Conservation (phyloP, 64 coral and sea anemone genomes). For the Porites australiensis region DNA sequence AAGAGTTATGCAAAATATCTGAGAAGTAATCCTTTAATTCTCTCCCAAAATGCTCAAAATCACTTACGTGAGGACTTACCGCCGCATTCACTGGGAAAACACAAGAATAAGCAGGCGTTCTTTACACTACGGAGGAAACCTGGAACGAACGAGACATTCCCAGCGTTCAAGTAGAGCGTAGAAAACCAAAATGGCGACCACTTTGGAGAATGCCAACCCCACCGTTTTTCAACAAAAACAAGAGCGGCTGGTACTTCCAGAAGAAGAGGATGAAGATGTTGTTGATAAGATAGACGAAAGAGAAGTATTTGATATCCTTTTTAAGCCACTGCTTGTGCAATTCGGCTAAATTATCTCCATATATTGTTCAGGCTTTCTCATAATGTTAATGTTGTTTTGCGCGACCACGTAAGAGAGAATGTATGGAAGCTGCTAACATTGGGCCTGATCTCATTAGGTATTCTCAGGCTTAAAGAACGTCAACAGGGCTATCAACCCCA, state of each 20-base stretch:
- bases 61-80: too few relatives aligned
- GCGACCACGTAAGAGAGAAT: too few relatives aligned
- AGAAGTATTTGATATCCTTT: conserved; percentile 99
- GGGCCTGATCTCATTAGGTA: too few relatives aligned
- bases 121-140: background rate
- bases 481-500: too few relatives aligned
- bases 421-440: too few relatives aligned
- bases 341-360: background rate
- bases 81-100: background rate
- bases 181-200: conserved; percentile 86
- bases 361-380: background rate
- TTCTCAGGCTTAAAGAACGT: too few relatives aligned
- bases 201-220: conserved; percentile 92
- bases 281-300: conserved; percentile 93
- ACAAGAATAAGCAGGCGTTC: background rate
- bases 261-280: conserved; percentile 87
- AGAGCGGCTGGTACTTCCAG: conserved; percentile 75
- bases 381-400: background rate
- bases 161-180: background rate
- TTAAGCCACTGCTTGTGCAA: background rate
- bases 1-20: background rate
- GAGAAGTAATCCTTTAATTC: background rate
- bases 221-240: conserved; percentile 68
- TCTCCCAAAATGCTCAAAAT: background rate
- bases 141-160: background rate